Evolutionary conservation across 1,140 invertebrate genomes (phyloP).

Genomic region (Mizuhopecten yessoensis): DNA sequence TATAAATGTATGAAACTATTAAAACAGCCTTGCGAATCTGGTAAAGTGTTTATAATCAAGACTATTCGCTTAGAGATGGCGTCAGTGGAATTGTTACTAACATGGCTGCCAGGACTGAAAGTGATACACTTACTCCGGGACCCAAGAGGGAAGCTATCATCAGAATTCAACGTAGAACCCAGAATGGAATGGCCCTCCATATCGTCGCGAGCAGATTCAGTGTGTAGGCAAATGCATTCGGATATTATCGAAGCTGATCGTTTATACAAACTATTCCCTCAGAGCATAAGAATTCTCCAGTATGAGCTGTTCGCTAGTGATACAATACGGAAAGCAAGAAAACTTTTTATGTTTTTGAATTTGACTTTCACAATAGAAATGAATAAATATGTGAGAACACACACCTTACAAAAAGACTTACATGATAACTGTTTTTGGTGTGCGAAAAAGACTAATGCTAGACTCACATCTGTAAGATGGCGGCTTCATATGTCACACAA

Average conservation of each 20-base stretch:
- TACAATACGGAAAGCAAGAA: background rate
- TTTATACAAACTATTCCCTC: background rate
- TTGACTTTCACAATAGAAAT: background rate
- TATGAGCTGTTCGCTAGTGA: background rate
- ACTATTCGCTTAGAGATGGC: background rate
- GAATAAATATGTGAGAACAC: background rate
- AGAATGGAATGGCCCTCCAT: background rate
- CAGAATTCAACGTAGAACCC: background rate
- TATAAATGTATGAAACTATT: background rate
- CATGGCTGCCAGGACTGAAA: slow-evolving; percentile 18
- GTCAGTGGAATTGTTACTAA: background rate
- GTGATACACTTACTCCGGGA: slow-evolving; percentile 22
- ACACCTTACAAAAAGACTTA: background rate
- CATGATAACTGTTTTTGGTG: background rate
- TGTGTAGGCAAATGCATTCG: background rate
- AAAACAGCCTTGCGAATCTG: background rate
- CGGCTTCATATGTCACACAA: background rate
- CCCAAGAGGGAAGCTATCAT: slow-evolving; percentile 25
- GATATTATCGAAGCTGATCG: background rate
- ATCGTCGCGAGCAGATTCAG: background rate
- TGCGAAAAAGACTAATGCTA: background rate
- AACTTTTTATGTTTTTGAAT: background rate
- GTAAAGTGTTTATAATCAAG: background rate
- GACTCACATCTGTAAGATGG: background rate
- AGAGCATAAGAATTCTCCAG: background rate